phyloP scores from a whole-genome alignment of 2,113 vertebrate species.

The Elanoides forficatus region DNA sequence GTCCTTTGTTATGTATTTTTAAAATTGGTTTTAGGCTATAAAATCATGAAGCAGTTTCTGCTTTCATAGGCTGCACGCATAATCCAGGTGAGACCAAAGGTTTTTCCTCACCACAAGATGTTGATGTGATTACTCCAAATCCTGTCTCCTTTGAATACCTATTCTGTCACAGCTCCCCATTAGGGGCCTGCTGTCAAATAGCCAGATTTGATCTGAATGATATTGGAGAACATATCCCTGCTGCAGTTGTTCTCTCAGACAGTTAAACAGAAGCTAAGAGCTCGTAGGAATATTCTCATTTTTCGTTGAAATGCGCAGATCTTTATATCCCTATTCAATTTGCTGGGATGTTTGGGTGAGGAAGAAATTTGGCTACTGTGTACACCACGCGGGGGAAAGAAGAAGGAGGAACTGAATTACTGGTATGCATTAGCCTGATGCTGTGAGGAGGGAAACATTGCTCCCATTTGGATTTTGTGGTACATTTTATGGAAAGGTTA shows the following conservation, averaged over 20 bases:
- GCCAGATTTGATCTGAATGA: background rate
- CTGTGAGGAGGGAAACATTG: background rate
- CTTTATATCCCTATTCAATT: background rate
- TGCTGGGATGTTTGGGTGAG: background rate
- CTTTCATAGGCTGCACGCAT: background rate
- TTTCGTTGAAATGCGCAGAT: background rate
- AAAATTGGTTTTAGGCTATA: constrained; percentile 53
- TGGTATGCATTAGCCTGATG: background rate
- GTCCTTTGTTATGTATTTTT: constrained; percentile 49
- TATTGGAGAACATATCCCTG: background rate
- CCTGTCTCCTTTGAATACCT: constrained; percentile 21
- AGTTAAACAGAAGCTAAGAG: background rate
- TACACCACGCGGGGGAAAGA: background rate
- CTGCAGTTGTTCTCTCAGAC: background rate
- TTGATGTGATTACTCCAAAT: constrained; percentile 50
- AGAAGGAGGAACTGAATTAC: background rate
- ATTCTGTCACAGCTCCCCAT: background rate
- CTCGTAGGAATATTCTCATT: background rate
- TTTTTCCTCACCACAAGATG: constrained; percentile 41
- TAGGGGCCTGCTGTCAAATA: constrained; percentile 5
- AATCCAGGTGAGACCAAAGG: constrained; percentile 58
- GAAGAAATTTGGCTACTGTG: background rate
- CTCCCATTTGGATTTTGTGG: rapidly evolving
- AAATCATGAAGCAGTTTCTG: constrained; percentile 34
- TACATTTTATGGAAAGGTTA: background rate